phyloP scores from a whole-genome alignment of 2,113 vertebrate species.

The Acrocephalus kingi region DNA sequence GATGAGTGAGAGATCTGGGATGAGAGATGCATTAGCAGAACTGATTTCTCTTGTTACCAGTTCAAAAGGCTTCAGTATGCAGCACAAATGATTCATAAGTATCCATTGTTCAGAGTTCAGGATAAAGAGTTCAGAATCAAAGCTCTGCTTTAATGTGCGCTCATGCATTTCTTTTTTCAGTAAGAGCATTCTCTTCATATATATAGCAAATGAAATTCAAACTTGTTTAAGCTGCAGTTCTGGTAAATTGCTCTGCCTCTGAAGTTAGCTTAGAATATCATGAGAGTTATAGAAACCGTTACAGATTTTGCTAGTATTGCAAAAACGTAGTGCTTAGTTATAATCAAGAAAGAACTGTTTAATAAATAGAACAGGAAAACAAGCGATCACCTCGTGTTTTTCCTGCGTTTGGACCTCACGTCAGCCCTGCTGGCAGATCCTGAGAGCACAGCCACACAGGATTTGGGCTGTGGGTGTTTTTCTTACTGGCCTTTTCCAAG shows the following conservation, averaged over 20 bases:
- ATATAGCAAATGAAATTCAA: constrained; percentile 71
- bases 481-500: neutral
- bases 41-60: constrained; percentile 77
- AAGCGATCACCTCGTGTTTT: constrained; percentile 9
- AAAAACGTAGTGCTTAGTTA: constrained; percentile 66
- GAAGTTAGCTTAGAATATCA: constrained; percentile 69
- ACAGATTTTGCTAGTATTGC: constrained; percentile 68
- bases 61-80: constrained; percentile 76
- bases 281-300: constrained; percentile 54
- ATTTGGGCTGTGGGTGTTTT: neutral
- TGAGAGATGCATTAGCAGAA: constrained; percentile 73
- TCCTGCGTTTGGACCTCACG: neutral
- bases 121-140: constrained; percentile 76
- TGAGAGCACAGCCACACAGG: neutral
- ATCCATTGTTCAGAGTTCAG: constrained; percentile 76
- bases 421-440: neutral
- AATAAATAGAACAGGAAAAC: constrained; percentile 56
- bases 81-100: constrained; percentile 77
- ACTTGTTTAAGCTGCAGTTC: constrained; percentile 73
- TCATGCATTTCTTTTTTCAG: constrained; percentile 71
- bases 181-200: constrained; percentile 68
- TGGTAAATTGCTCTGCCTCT: constrained; percentile 69
- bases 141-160: constrained; percentile 72
- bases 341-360: constrained; percentile 64
- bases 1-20: constrained; percentile 66